Base-by-base conservation (phyloP, 2,797 vertebrate genomes). In the Pogonophryne albipinna region DNA sequence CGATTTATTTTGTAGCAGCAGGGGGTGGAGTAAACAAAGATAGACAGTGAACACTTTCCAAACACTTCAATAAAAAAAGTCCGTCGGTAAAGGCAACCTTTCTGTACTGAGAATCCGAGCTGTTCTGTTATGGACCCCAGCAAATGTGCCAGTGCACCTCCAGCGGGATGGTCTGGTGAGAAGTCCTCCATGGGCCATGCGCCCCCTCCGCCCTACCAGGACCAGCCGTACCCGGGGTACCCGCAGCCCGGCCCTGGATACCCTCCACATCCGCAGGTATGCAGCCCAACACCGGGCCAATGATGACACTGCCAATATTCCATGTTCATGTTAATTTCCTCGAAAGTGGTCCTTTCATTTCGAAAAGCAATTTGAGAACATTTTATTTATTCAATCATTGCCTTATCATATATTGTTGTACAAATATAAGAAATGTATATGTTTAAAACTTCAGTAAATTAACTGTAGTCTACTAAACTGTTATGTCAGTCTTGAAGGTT, bases 131-230 rank as follows among this genome's bases (percentile, higher is more conserved):
- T 94, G 94, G 90, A 94, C 50, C 71, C 88, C n/a, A 76, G 11
- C n/a, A 86, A 88, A 44, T 50, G 60, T 7, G 44, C 75, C 3
- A 79, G 4, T 4, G 80, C 75, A 10, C 91, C 91, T 14, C 68
- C 66, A 0, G 0, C 53, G 1, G 82, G 23, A 0, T 91, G 83
- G 79, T 8, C 67, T 2, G 83, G 55, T 0, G 90, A 91, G 65
- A 94, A 95, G 73, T 68, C 78, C 15, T 41, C 57, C 38, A 80
- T 79, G 87, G 75, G 74, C 13, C 83, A 85, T 5, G 13, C 70
- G 5, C 27, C 89, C 7, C 92, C 94, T 64, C 93, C 93, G 9
- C 80, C 91, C 10, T 94, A 94, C 76, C 84, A 83, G 11, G 91
- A 89, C 12, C n/a, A 44, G 4, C 59, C 71, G 1, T 4, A 65